Percentiles rank a stretch among this genome's conserved stretches.
Evolutionary conservation across 1,140 invertebrate genomes (phyloP).

Genomic region (Dryas iulia): DNA sequence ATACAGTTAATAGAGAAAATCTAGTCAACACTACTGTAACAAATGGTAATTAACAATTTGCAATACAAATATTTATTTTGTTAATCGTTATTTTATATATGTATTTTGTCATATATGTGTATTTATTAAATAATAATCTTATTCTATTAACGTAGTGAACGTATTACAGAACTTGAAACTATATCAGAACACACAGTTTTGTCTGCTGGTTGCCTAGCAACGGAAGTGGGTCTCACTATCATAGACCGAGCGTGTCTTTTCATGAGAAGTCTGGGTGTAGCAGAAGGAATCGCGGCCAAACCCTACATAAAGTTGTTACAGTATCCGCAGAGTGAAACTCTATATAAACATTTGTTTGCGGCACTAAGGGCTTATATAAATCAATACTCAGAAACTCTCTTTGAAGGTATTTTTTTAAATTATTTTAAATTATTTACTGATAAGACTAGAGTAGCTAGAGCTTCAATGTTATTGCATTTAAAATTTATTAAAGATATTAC

Average conservation of each 20-base stretch:
- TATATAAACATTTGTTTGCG: conserved; percentile 95
- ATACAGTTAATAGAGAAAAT: conserved; percentile 79
- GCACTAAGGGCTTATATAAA: conserved; percentile 94
- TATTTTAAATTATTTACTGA: too few species aligned
- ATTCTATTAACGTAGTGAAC: neutral
- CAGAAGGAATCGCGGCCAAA: conserved; percentile 89
- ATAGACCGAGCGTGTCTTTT: conserved; percentile 93
- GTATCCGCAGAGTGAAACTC: conserved; percentile 92
- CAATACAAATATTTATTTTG: neutral
- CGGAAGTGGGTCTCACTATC: conserved; percentile 93
- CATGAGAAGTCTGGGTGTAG: conserved; percentile 88
- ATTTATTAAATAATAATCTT: neutral
- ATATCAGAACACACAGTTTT: conserved; percentile 84
- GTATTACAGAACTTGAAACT: conserved; percentile 81
- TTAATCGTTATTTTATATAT: neutral
- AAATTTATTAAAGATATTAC: too few species aligned
- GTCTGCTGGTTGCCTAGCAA: conserved; percentile 92
- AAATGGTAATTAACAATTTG: conserved; percentile 41
- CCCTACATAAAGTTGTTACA: conserved; percentile 92
- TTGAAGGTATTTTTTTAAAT: conserved; percentile 85
- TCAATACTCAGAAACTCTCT: conserved; percentile 91
- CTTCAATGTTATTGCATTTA: too few species aligned
- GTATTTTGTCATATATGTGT: neutral
- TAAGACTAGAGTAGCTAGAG: too few species aligned
- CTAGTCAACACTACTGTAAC: conserved; percentile 59